A percentile compares a stretch with the other conserved stretches of the same genome.
Conservation (phyloP, 1,140 invertebrate genomes). For the Hestina assimilis region DNA sequence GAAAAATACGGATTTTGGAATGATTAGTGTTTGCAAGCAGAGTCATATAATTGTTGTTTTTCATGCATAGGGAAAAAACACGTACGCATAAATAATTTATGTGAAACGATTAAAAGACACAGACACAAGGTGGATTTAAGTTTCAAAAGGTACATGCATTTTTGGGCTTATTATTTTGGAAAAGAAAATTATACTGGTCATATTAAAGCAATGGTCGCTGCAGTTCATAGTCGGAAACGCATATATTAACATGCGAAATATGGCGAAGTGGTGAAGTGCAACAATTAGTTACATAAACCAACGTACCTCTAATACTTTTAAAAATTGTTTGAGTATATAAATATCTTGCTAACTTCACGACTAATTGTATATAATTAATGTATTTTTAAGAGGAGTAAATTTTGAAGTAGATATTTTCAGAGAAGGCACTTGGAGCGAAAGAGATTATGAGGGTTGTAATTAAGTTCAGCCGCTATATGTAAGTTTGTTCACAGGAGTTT, state of each 20-base stretch:
- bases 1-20: conserved; percentile 18
- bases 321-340: neutral
- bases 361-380: neutral
- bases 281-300: neutral
- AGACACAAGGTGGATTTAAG: conserved; percentile 8
- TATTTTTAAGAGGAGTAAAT: conserved; percentile 16
- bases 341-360: conserved; percentile 5
- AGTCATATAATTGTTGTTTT: conserved; percentile 22
- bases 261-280: conserved; percentile 17
- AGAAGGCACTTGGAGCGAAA: conserved; percentile 63
- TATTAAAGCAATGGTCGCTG: neutral
- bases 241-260: conserved; percentile 16
- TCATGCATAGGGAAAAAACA: conserved; percentile 23
- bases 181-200: neutral
- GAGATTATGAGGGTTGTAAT: conserved; percentile 26
- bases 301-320: conserved; percentile 26
- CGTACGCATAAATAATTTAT: conserved; percentile 4
- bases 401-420: conserved; percentile 27
- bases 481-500: conserved; percentile 88
- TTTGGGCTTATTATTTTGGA: conserved; percentile 5
- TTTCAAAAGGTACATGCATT: conserved; percentile 21
- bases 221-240: neutral
- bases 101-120: conserved; percentile 15
- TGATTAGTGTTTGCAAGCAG: conserved; percentile 21
- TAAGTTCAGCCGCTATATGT: conserved; percentile 80